These are phyloP conservation scores for Lordiphosa fenestrarum DNA, from an alignment of 2,888 invertebrate species.

Conservation along the genomic window DNA sequence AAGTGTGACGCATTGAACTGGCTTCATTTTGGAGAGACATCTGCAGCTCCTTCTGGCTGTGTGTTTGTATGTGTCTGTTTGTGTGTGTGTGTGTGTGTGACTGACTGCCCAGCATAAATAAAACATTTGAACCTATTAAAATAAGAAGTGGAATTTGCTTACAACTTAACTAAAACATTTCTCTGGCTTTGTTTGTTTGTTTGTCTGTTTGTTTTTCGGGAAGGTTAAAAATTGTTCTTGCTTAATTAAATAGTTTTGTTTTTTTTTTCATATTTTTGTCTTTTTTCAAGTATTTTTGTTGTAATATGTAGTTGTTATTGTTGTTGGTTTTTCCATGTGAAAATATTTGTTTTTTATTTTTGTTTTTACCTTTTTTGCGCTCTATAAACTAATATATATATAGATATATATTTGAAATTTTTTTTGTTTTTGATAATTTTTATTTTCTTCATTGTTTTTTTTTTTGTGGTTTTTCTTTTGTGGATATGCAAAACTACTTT, in stretches of 20 bases:
- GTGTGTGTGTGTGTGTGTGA: constrained; percentile 20
- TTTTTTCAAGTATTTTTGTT: constrained; percentile 17
- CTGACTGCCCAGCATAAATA: constrained; percentile 30
- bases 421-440: constrained; percentile 21
- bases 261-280: constrained; percentile 7
- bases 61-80: constrained; percentile 2
- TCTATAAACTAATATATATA: constrained; percentile 59
- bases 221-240: constrained; percentile 72
- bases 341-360: constrained; percentile 41
- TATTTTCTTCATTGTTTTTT: constrained; percentile 23
- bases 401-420: constrained; percentile 23
- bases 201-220: constrained; percentile 48
- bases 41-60: too few species aligned
- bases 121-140: constrained; percentile 5
- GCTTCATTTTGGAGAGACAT: too few species aligned
- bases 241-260: constrained; percentile 29
- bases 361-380: constrained; percentile 16
- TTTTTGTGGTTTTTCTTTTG: constrained; percentile 36
- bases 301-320: constrained; percentile 42
- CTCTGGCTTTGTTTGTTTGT: constrained; percentile 12
- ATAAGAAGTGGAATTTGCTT: too few species aligned
- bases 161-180: constrained; percentile 4
- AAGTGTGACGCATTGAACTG: too few species aligned
- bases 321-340: constrained; percentile 51
- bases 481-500: constrained; percentile 79